Evolutionary conservation across 35 echinoderm and acorn worm genomes (phyloP).

Genomic region (Lytechinus pictus): DNA sequence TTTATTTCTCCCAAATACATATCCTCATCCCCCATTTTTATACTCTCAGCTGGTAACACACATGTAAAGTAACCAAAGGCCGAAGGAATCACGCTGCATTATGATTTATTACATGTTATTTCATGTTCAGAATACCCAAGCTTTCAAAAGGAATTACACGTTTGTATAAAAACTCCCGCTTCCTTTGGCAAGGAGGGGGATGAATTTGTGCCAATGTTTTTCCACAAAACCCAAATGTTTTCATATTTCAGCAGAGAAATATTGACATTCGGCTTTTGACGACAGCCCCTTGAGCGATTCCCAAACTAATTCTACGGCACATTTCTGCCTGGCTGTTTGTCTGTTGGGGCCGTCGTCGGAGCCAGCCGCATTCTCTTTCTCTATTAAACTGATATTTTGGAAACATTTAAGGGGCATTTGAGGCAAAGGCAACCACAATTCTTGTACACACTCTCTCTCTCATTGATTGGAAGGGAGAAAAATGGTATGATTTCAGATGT

Average conservation of each 20-base stretch:
- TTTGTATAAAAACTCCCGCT: neutral
- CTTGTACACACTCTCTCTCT: neutral
- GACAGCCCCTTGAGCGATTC: neutral
- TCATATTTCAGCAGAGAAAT: slow-evolving; percentile 36
- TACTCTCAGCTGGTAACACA: too few species aligned
- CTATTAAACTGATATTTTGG: neutral
- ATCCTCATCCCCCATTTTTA: too few species aligned
- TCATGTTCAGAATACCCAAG: neutral
- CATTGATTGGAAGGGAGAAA: neutral
- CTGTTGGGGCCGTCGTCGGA: neutral
- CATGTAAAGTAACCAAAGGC: too few species aligned
- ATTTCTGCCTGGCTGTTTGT: neutral
- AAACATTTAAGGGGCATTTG: neutral
- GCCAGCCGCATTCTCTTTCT: neutral
- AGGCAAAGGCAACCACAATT: neutral
- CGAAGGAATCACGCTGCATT: neutral
- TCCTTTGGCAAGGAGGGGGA: neutral
- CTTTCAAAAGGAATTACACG: neutral
- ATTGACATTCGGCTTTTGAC: slow-evolving; percentile 27
- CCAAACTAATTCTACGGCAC: neutral
- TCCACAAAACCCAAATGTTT: slow-evolving; percentile 33
- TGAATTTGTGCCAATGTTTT: neutral
- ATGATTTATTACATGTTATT: neutral
- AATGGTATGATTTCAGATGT: neutral
- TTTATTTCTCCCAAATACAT: too few species aligned